A percentile compares a stretch with the other conserved stretches of the same genome.
Evolutionary conservation across 2,888 invertebrate genomes (phyloP).

Genomic region (Abrostola tripartita): DNA sequence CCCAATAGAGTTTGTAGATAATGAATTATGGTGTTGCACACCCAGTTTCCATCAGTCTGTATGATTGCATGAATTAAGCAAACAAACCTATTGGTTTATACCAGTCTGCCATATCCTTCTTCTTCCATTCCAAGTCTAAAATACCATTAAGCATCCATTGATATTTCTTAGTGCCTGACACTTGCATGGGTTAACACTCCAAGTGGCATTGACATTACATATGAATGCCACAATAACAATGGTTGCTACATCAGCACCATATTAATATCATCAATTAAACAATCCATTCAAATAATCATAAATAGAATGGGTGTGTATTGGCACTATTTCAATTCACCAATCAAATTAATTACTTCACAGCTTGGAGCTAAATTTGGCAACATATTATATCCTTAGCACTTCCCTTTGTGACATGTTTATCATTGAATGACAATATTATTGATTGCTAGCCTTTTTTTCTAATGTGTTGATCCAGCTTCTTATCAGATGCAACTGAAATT

Average conservation of each 20-base stretch:
- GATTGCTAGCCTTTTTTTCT: no score
- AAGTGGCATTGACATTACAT: not conserved
- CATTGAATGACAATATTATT: no score
- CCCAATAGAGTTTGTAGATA: no score
- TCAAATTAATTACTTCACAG: slow-evolving; percentile 18
- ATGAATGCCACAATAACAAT: not conserved
- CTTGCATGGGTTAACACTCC: not conserved
- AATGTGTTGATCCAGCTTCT: no score
- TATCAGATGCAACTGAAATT: no score
- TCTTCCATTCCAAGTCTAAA: no score
- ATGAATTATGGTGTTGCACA: no score
- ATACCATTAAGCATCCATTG: not conserved
- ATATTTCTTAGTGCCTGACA: not conserved
- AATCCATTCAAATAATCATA: slow-evolving; percentile 19
- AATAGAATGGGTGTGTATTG: slow-evolving; percentile 26
- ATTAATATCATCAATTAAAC: slow-evolving; percentile 13
- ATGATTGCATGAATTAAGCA: no score
- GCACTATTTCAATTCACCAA: slow-evolving; percentile 30
- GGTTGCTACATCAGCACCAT: slow-evolving; percentile 18
- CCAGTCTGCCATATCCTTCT: no score
- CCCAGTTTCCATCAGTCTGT: no score
- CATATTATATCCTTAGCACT: slow-evolving; percentile 17
- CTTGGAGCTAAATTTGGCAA: slow-evolving; percentile 38
- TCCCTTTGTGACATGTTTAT: slow-evolving; percentile 16
- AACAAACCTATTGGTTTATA: no score